phyloP scores from a whole-genome alignment of 2,888 invertebrate species.

The Elmis aenea region DNA sequence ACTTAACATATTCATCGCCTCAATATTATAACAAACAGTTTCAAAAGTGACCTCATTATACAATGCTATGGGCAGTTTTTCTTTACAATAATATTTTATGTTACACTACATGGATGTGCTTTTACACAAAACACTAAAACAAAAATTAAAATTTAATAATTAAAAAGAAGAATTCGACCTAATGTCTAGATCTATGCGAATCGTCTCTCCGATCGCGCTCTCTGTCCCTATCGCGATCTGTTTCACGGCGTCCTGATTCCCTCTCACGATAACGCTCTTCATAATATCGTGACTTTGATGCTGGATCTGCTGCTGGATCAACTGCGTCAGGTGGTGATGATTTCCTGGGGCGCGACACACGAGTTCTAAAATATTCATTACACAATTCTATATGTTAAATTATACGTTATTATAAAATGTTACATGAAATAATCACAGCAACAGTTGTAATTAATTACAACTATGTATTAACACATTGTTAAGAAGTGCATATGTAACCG shows the following conservation, averaged over 20 bases:
- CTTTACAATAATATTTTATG: background rate
- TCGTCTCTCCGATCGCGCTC: conserved; percentile 63
- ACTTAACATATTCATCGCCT: no score
- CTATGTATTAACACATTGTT: conserved; percentile 5
- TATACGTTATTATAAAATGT: background rate
- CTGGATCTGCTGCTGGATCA: conserved; percentile 46
- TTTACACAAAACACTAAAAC: background rate
- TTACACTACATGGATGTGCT: background rate
- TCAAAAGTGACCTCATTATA: no score
- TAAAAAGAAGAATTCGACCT: conserved; percentile 26
- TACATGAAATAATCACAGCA: conserved; percentile 3
- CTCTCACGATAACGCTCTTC: conserved; percentile 79
- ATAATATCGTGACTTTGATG: conserved; percentile 68
- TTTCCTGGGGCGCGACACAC: conserved; percentile 51
- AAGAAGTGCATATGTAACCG: no score
- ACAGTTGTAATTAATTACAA: conserved; percentile 1
- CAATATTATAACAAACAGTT: no score
- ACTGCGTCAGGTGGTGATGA: conserved; percentile 57
- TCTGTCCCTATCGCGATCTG: conserved; percentile 58
- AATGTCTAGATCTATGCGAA: conserved; percentile 69
- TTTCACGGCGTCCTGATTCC: conserved; percentile 54
- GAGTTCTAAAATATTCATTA: conserved; percentile 20
- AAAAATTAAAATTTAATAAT: background rate
- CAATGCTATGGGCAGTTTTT: no score
- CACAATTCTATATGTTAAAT: conserved; percentile 1